Percentiles rank a stretch among this genome's conserved stretches.
These are phyloP conservation scores for Drosophila nikananu DNA, from an alignment of 1,140 invertebrate genomes.

Conservation along the genomic window DNA sequence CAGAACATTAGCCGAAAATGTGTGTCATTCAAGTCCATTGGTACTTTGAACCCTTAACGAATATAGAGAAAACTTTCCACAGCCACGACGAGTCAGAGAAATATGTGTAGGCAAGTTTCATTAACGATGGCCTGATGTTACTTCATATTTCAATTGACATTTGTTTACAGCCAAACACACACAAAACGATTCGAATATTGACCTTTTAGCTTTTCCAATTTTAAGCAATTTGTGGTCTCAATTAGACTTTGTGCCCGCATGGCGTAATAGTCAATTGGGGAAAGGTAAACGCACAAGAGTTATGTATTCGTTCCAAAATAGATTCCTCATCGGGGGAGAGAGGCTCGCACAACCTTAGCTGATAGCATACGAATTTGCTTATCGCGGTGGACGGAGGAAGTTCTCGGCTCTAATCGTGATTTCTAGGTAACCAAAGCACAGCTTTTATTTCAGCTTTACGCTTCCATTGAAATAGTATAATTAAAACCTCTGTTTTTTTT, in stretches of 20 bases:
- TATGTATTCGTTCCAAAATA: constrained; percentile 45
- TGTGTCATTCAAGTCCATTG: constrained; percentile 34
- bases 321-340: constrained; percentile 31
- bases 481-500: constrained; percentile 35
- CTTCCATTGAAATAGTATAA: not conserved
- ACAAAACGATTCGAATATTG: constrained; percentile 28
- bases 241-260: constrained; percentile 57
- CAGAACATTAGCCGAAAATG: constrained; percentile 46
- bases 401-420: constrained; percentile 31
- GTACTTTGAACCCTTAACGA: constrained; percentile 58
- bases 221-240: constrained; percentile 48
- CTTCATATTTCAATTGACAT: constrained; percentile 32
- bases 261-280: constrained; percentile 35
- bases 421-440: constrained; percentile 16
- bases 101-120: constrained; percentile 28
- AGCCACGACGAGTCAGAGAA: constrained; percentile 12
- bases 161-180: constrained; percentile 30
- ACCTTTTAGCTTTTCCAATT: constrained; percentile 54
- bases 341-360: constrained; percentile 31
- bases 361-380: constrained; percentile 67
- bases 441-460: constrained; percentile 8
- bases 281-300: constrained; percentile 37
- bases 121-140: constrained; percentile 37
- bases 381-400: constrained; percentile 45
- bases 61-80: constrained; percentile 61